phyloP scores from a whole-genome alignment of 2,888 invertebrate species.

The Lucinisca nassula region DNA sequence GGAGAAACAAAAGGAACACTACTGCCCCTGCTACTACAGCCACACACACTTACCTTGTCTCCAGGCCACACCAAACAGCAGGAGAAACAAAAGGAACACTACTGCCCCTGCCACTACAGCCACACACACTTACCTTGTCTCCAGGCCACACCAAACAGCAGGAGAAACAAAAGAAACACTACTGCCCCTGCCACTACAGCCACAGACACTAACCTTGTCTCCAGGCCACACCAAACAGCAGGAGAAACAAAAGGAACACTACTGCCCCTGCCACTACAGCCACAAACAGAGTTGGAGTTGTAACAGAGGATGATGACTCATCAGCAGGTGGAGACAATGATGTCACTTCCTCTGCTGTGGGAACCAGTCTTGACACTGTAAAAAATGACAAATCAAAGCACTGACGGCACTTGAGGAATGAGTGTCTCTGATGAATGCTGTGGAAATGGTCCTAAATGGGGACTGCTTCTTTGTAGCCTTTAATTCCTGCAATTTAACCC shows the following conservation, averaged over 20 bases:
- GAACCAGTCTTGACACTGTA: background rate
- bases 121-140: conserved; percentile 81
- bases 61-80: conserved; percentile 78
- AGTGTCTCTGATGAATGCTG: too few species aligned
- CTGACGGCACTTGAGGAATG: too few species aligned
- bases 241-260: conserved; percentile 77
- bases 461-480: too few species aligned
- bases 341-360: background rate
- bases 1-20: conserved; percentile 77
- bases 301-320: background rate
- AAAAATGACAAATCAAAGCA: background rate
- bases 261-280: conserved; percentile 79
- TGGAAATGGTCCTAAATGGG: too few species aligned
- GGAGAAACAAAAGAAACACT: conserved; percentile 77
- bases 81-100: conserved; percentile 77
- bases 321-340: background rate
- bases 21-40: conserved; percentile 79
- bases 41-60: conserved; percentile 80
- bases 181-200: conserved; percentile 79
- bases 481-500: too few species aligned
- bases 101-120: conserved; percentile 79
- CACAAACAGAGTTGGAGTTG: conserved; percentile 79
- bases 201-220: conserved; percentile 83
- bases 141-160: conserved; percentile 78
- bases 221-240: conserved; percentile 78